Base-by-base conservation (phyloP, 2,888 invertebrate genomes). In the Dorcus parallelipipedus region DNA sequence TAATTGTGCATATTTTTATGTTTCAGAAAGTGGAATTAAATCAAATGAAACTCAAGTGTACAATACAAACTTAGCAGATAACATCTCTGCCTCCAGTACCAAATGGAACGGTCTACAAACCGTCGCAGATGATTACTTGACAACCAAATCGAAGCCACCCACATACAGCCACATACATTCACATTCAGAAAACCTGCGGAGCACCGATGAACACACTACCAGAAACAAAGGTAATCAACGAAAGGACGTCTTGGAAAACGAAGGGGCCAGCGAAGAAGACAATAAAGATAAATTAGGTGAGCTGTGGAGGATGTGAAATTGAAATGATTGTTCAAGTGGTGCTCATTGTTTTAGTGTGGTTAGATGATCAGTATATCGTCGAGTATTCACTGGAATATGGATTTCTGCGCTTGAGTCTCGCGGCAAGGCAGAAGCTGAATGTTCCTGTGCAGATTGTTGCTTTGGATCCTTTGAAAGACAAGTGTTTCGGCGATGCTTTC, bases 321-420 rank as follows among this genome's bases (percentile, higher is more conserved):
- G 26, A 33, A 4, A 33, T 33, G 26, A 33, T 33, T 33, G 26
- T 33, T 33, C 26, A 33, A 33, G 7, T 33, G 26, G 26, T 33
- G 10, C n/a, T 49, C n/a, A 10, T 38, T 49, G 49, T 38, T 49
- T 59, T 68, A 84, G 80, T 83, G 52, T 86, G 85, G 84, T 79
- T 86, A 76, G 93, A 94, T 70, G 95, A 97, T 71, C 93, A 95
- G 73, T 97, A 97, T 76, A 97, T 98, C 49, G 91, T 98, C 2
- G 99, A 99, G 78, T 99, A 98, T 81, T 94, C 98, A 0, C 80
- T 98, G 65, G 97, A 99, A 77, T 97, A 98, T 77, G 99, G 99
- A 0, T 94, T 97, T 76, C 82, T 99, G 38, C 86, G 98, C 0
- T 81, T 99, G 4, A 93, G 94, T 3, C 90, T 94, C 0, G 86